These are phyloP conservation scores for Drosophila rufa DNA, from an alignment of 1,140 invertebrate species.

Conservation along the genomic window DNA sequence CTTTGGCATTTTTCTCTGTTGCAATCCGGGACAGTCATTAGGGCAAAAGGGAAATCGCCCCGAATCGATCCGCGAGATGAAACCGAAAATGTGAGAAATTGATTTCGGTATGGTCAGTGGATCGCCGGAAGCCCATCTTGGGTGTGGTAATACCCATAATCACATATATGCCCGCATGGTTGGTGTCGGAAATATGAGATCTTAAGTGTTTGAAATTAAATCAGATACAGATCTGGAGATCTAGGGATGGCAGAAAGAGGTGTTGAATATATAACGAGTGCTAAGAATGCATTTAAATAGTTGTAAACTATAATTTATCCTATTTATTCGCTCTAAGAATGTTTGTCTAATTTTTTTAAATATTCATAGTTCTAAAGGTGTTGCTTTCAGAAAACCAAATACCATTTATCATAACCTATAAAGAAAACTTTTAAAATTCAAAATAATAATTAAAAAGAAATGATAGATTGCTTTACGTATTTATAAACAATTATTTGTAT, in stretches of 20 bases:
- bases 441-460: no score
- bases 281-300: not conserved
- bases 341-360: no score
- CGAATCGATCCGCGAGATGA: constrained; percentile 54
- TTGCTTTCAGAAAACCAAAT: no score
- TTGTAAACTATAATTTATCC: not conserved
- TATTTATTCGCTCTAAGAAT: no score
- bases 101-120: constrained; percentile 35
- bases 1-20: constrained; percentile 23
- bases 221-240: not conserved
- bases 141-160: constrained; percentile 14
- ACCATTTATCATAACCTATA: no score
- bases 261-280: no score
- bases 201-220: constrained; percentile 1
- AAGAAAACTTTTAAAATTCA: no score
- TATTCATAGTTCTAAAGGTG: no score
- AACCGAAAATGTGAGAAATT: constrained; percentile 65
- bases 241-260: no score
- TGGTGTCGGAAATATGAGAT: constrained; percentile 18
- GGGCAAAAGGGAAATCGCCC: constrained; percentile 50
- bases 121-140: constrained; percentile 33
- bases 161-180: constrained; percentile 3
- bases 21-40: constrained; percentile 71
- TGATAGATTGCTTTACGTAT: no score
- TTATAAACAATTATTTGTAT: no score